Percentiles rank a stretch among this genome's conserved stretches.
phyloP scores from a whole-genome alignment of 2,888 invertebrate genomes.

The Cryptops parisi region DNA sequence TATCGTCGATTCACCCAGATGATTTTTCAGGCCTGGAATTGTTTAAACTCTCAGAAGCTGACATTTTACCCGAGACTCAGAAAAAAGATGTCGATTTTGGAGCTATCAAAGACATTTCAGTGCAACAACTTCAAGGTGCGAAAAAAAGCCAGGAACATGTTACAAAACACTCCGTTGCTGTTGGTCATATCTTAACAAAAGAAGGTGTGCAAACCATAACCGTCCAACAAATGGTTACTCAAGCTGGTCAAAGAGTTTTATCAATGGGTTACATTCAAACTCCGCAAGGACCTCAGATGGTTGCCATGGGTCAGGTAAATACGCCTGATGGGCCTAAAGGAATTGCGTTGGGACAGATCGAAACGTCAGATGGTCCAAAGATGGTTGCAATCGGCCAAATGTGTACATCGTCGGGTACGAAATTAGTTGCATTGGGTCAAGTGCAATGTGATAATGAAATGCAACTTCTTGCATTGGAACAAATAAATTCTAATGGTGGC shows the following conservation, averaged over 20 bases:
- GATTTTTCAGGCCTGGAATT: not conserved
- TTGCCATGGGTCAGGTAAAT: conserved; percentile 15
- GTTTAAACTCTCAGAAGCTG: not conserved
- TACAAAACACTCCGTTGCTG: not conserved
- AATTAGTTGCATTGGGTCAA: conserved; percentile 24
- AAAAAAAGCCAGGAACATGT: not conserved
- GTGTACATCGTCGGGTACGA: conserved; percentile 26
- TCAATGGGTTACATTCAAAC: conserved; percentile 46
- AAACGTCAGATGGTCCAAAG: conserved; percentile 51
- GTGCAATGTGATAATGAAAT: not conserved
- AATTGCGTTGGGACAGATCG: conserved; percentile 47
- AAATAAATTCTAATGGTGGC: conserved; percentile 4
- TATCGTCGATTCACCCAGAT: not conserved
- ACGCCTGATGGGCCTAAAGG: conserved; percentile 41
- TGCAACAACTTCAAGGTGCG: too few species aligned
- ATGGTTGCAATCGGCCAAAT: conserved; percentile 57
- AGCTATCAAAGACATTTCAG: not conserved
- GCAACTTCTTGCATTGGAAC: conserved; percentile 1
- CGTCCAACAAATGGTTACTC: conserved; percentile 54
- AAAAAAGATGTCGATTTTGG: not conserved
- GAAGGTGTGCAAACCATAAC: conserved; percentile 14
- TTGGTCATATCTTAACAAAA: conserved; percentile 3
- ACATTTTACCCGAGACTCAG: not conserved
- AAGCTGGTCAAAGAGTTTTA: conserved; percentile 53
- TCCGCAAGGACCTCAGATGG: conserved; percentile 55